Conservation (phyloP, 2,113 vertebrate species). For the Notothenia rossii region DNA sequence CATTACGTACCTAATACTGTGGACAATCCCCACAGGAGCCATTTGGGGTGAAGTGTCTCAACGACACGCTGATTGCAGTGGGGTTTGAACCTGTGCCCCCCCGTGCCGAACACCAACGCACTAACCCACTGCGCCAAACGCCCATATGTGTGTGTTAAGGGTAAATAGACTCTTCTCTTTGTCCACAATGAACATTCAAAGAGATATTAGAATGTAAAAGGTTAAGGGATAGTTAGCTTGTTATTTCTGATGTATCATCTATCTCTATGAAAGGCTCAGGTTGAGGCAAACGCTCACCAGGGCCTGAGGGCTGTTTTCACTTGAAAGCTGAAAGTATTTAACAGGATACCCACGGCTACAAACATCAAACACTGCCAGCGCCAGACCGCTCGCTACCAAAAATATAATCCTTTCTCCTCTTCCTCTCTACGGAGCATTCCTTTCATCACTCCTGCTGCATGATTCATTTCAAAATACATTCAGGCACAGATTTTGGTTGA, state of each 20-base stretch:
- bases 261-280: neutral
- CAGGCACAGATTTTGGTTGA: neutral
- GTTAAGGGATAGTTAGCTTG: too few relatives aligned
- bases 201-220: too few relatives aligned
- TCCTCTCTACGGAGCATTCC: conserved; percentile 29
- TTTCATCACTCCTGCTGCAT: neutral
- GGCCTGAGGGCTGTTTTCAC: conserved; percentile 48
- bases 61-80: too few relatives aligned
- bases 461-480: neutral
- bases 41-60: too few relatives aligned
- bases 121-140: too few relatives aligned
- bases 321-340: conserved; percentile 51
- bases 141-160: neutral
- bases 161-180: neutral
- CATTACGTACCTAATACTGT: too few relatives aligned
- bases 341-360: conserved; percentile 21
- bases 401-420: conserved; percentile 18
- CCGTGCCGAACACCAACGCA: too few relatives aligned
- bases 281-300: conserved; percentile 27
- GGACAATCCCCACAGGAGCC: too few relatives aligned
- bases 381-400: neutral
- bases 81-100: too few relatives aligned
- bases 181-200: neutral
- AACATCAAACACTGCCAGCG: conserved; percentile 17
- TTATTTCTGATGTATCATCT: too few relatives aligned